Evolutionary conservation across 2,113 vertebrate genomes (phyloP), one percentile per base, ranked within the genome.

Genomic region (Hystrix cristata): DNA sequence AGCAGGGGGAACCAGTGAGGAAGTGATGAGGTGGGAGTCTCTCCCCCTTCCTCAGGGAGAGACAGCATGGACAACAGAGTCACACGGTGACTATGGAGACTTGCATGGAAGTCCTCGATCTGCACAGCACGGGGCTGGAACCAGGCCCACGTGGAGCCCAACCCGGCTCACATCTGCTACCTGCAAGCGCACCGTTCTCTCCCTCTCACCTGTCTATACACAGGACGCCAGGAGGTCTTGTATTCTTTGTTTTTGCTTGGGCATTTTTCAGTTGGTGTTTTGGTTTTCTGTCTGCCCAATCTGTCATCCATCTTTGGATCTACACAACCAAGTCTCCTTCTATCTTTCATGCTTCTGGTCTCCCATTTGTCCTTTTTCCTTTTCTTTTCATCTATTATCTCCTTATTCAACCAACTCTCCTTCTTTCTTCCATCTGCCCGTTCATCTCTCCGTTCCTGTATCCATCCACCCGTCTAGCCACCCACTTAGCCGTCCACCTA

Each of bases 21-120:
- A 92, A 71, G 48, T 43, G 1, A 1, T 8, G 80, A 55, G 82
- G n/a, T 9, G 57, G 55, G n/a, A 13, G 29, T 34, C 23, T 34
- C 14, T 1, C 60, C 69, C 25, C 34, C n/a, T 43, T 80, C 62
- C 71, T 8, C 55, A 34, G 67, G 69, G 16, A n/a, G 46, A 38
- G 14, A 48, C 27, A 51, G 10, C 53, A 1, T 4, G 19, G 76
- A 48, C 29, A 46, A 21, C 11, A 65, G 25, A 10, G 82, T 46
- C 14, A 7, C 31, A 2, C 19, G 53, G 11, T 31, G 60, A 25
- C 38, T 7, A 10, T 1, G n/a, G 59, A 38, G 16, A 3, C 34
- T 2, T 0, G 14, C 12, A 0, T 25, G 60, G 43, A 46, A 62
- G 57, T 27, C 51, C 7, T 1, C 3, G 46, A 53, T 9, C 13